These are phyloP conservation scores for Apocheima hispidaria DNA, from an alignment of 2,888 invertebrate species.

Conservation along the genomic window DNA sequence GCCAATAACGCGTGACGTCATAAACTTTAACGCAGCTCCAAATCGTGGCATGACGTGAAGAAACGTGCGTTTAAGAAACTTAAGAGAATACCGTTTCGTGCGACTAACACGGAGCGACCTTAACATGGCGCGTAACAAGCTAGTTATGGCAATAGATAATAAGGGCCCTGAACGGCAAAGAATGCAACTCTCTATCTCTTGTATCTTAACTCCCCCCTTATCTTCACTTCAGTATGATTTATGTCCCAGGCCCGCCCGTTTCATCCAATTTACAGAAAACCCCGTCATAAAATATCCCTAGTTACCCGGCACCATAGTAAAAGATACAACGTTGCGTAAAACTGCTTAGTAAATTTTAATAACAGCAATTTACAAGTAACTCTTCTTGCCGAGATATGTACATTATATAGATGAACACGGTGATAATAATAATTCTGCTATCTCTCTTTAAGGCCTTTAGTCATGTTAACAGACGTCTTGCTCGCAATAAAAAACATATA, in stretches of 20 bases:
- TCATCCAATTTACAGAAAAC: conserved; percentile 76
- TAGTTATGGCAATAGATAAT: too few species aligned
- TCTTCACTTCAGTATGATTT: conserved; percentile 69
- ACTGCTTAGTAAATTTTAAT: conserved; percentile 14
- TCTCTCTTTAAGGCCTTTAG: too few species aligned
- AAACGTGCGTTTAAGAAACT: too few species aligned
- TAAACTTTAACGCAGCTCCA: too few species aligned
- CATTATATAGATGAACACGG: not conserved
- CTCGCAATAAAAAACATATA: too few species aligned
- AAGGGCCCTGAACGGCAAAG: not conserved
- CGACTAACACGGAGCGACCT: too few species aligned
- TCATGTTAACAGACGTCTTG: too few species aligned
- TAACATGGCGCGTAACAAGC: too few species aligned
- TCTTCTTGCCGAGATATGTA: not conserved
- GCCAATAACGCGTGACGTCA: too few species aligned
- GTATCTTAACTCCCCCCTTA: conserved; percentile 41
- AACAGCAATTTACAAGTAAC: conserved; percentile 10
- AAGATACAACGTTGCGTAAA: conserved; percentile 35
- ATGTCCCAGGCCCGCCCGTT: conserved; percentile 66
- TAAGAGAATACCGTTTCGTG: too few species aligned
- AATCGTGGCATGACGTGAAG: too few species aligned
- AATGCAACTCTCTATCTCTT: conserved; percentile 23
- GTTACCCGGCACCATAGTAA: conserved; percentile 30
- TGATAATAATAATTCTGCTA: too few species aligned
- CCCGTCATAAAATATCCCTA: conserved; percentile 70